A percentile compares a stretch with the other conserved stretches of the same genome.
Conservation (phyloP, 92 coral and sea anemone genomes). For the Pocillopora meandrina region DNA sequence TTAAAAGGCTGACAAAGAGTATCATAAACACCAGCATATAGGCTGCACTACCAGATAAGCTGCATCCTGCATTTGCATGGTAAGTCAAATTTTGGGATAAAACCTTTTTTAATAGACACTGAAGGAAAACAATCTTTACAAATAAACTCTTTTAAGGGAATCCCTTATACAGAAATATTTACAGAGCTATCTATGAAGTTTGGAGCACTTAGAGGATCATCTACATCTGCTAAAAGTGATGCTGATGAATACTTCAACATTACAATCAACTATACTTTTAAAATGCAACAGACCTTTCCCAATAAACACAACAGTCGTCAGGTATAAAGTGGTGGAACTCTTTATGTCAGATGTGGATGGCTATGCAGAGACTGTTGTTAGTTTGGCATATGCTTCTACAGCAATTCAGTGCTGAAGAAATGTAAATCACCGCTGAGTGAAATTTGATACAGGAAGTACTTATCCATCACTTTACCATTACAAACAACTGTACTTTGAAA, state of each 20-base stretch:
- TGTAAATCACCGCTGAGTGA: not conserved
- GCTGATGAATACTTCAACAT: constrained; percentile 7
- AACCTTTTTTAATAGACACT: too few relatives aligned
- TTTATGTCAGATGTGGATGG: constrained; percentile 8
- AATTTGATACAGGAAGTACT: not conserved
- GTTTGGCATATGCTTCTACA: not conserved
- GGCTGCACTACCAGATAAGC: too few relatives aligned
- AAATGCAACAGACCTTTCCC: constrained; percentile 3
- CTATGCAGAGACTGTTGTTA: constrained; percentile 4
- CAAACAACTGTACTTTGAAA: not conserved
- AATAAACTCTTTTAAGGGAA: constrained; percentile 3
- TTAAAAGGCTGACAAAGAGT: too few relatives aligned
- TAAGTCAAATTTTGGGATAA: too few relatives aligned
- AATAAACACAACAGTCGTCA: not conserved
- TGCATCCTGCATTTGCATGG: too few relatives aligned
- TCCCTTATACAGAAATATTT: not conserved
- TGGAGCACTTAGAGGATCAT: constrained; percentile 4
- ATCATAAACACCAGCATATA: too few relatives aligned
- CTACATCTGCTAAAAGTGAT: not conserved
- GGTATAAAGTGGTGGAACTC: not conserved
- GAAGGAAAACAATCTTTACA: not conserved
- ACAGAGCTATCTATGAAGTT: constrained; percentile 11
- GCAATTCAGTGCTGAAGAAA: not conserved
- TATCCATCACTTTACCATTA: not conserved
- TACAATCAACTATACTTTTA: not conserved